phyloP scores from a whole-genome alignment of 2,888 invertebrate species.

The Trichogramma evanescens region DNA sequence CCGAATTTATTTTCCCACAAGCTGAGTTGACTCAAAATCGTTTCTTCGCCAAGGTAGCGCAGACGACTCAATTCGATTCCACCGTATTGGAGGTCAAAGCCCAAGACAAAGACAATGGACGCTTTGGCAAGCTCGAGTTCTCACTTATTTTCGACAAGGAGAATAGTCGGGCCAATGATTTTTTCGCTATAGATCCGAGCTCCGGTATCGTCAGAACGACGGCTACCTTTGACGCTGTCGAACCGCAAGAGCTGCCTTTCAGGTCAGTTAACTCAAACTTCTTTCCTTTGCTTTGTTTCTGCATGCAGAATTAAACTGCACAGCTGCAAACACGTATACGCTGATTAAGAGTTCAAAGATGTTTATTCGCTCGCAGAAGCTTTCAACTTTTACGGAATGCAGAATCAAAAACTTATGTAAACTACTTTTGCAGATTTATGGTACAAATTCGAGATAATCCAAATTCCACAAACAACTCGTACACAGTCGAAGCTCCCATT shows the following conservation, averaged over 20 bases:
- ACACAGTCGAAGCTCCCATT: conserved; percentile 58
- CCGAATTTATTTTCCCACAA: conserved; percentile 70
- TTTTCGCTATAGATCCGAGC: conserved; percentile 65
- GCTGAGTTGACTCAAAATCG: conserved; percentile 57
- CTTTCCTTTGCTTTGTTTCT: conserved; percentile 37
- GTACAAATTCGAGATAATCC: conserved; percentile 65
- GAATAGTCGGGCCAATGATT: conserved; percentile 48
- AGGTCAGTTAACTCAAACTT: conserved; percentile 40
- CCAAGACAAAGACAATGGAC: conserved; percentile 77
- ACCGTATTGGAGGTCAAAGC: conserved; percentile 78
- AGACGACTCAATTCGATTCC: conserved; percentile 66
- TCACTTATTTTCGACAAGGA: conserved; percentile 13
- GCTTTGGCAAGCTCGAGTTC: conserved; percentile 73
- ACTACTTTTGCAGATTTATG: conserved; percentile 32
- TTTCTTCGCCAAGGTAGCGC: conserved; percentile 74
- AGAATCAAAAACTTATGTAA: not conserved
- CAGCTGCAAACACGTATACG: too few species aligned
- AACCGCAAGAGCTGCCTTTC: conserved; percentile 61
- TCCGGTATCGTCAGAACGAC: conserved; percentile 73
- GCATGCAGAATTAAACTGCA: too few species aligned
- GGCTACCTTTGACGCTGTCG: conserved; percentile 64
- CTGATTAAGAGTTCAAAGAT: too few species aligned
- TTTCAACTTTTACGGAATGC: too few species aligned
- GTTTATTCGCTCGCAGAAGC: too few species aligned
- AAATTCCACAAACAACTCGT: conserved; percentile 55